Percentiles rank a stretch among this genome's conserved stretches.
Evolutionary conservation across 2,797 vertebrate genomes (phyloP).

Genomic region (Phrynocephalus vlangalii): DNA sequence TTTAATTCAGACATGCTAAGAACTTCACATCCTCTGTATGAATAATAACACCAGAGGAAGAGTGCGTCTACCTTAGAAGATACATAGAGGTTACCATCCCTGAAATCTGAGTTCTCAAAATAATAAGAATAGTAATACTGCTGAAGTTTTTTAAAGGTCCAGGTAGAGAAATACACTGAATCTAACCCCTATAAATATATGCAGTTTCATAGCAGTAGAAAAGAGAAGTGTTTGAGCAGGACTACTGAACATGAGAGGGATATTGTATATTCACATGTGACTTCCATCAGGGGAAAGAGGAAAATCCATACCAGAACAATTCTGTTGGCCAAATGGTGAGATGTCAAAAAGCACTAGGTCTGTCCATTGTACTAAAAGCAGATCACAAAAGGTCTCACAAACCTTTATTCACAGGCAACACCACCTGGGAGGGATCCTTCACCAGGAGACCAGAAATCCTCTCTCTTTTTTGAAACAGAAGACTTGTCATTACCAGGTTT

Average conservation of each 20-base stretch:
- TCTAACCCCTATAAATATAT: not conserved
- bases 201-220: not conserved
- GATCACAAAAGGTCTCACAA: not conserved
- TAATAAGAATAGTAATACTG: not conserved
- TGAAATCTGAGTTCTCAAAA: slow-evolving; percentile 40
- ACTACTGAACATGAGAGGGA: slow-evolving; percentile 7
- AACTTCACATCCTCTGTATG: slow-evolving; percentile 48
- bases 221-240: not conserved
- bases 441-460: not conserved
- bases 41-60: slow-evolving; percentile 63
- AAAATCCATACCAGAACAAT: slow-evolving; percentile 18
- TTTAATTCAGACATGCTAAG: slow-evolving; percentile 67
- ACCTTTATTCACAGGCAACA: not conserved
- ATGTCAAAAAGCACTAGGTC: slow-evolving; percentile 16
- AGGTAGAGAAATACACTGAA: slow-evolving; percentile 52
- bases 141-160: not conserved
- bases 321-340: slow-evolving; percentile 15
- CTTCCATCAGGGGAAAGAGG: slow-evolving; percentile 38
- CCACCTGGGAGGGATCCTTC: not conserved
- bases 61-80: slow-evolving; percentile 19
- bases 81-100: slow-evolving; percentile 57
- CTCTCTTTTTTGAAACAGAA: not conserved
- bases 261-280: slow-evolving; percentile 52
- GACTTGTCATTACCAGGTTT: not conserved
- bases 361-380: not conserved